phyloP scores from a whole-genome alignment of 2,888 invertebrate genomes.

The Rapana venosa region DNA sequence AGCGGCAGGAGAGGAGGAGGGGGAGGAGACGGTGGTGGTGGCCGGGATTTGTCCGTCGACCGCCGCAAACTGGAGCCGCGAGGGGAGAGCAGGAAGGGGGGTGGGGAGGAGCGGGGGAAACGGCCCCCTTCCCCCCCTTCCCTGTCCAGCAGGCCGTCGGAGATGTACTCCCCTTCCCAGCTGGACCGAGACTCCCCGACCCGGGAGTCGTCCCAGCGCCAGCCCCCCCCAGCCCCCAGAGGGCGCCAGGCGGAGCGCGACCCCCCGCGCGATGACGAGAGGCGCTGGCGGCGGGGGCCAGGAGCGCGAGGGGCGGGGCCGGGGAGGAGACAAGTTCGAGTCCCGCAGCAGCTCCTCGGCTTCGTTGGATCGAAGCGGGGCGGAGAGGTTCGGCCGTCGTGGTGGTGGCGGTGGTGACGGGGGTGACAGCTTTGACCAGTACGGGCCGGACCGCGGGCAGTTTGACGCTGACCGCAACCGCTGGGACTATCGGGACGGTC shows the following conservation, averaged over 20 bases:
- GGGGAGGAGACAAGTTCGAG: constrained; percentile 27
- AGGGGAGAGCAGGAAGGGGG: constrained; percentile 36
- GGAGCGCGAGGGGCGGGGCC: neutral
- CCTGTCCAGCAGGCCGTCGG: neutral
- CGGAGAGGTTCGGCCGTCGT: constrained; percentile 26
- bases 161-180: constrained; percentile 41
- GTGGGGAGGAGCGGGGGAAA: constrained; percentile 15
- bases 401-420: neutral
- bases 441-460: constrained; percentile 14
- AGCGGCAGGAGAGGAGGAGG: constrained; percentile 30
- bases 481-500: neutral
- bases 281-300: neutral
- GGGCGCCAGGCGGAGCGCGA: constrained; percentile 11
- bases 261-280: constrained; percentile 5
- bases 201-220: neutral
- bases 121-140: neutral
- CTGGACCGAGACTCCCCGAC: constrained; percentile 26
- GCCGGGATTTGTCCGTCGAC: constrained; percentile 31
- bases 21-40: constrained; percentile 39
- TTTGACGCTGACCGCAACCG: constrained; percentile 27
- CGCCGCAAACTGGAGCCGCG: constrained; percentile 12
- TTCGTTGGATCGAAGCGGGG: neutral
- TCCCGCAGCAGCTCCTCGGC: constrained; percentile 16
- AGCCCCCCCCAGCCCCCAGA: neutral
- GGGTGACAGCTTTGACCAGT: constrained; percentile 34